Percentiles rank a stretch among this genome's conserved stretches.
phyloP scores from a whole-genome alignment of 2,113 vertebrate species.

The Montifringilla adamsi region DNA sequence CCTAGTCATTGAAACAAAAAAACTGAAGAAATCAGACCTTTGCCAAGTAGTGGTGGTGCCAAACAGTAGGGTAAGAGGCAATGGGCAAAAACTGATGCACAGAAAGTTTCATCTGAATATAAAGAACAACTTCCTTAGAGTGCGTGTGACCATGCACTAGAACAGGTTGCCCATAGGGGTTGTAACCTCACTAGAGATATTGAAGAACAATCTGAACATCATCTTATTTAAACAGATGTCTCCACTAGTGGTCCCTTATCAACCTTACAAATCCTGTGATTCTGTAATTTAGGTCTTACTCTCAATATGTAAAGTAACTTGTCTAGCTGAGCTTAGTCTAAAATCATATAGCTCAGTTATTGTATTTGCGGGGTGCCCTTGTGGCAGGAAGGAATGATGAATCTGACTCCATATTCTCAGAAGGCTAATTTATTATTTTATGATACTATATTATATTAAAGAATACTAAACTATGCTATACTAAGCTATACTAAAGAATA shows the following conservation, averaged over 20 bases:
- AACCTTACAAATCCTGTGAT: neutral
- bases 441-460: no score
- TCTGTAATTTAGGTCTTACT: neutral
- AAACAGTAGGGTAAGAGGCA: neutral
- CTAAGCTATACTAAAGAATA: no score
- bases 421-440: no score
- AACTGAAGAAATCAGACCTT: neutral
- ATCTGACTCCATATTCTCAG: no score
- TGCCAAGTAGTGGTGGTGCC: neutral
- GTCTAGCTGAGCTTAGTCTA: neutral
- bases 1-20: neutral
- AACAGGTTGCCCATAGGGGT: neutral
- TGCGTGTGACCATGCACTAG: no score
- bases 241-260: neutral
- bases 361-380: no score
- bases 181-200: no score
- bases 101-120: neutral
- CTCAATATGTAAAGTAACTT: neutral
- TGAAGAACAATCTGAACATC: neutral
- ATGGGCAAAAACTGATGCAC: neutral
- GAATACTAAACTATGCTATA: no score
- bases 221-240: neutral
- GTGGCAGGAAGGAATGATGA: no score
- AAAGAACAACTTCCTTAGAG: neutral
- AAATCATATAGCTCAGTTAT: neutral